Percentiles rank a stretch among this genome's conserved stretches.
Evolutionary conservation across 1,140 invertebrate species (phyloP).

Genomic region (Amyelois transitella): DNA sequence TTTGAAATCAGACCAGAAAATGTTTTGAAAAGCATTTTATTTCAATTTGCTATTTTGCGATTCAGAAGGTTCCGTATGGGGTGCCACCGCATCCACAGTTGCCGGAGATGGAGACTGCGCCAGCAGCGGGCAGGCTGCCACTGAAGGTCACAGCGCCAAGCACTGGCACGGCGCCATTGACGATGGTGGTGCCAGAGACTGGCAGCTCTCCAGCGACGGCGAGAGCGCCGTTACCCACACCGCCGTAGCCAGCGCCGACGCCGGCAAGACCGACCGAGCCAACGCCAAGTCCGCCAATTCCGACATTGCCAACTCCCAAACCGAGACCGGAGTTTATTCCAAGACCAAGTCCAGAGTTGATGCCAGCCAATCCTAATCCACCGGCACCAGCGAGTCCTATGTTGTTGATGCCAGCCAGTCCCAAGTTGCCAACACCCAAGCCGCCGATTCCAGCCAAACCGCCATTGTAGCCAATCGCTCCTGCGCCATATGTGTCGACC

Average conservation of each 20-base stretch:
- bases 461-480: background rate
- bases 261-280: background rate
- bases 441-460: background rate
- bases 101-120: slow-evolving; percentile 25
- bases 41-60: background rate
- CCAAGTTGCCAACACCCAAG: background rate
- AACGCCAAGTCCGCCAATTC: background rate
- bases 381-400: background rate
- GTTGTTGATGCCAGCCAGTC: background rate
- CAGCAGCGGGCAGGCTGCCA: slow-evolving; percentile 29
- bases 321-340: background rate
- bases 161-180: slow-evolving; percentile 34
- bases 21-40: too few relatives aligned
- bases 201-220: slow-evolving; percentile 39
- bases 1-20: too few relatives aligned
- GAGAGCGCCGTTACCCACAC: slow-evolving; percentile 34
- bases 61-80: background rate
- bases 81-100: slow-evolving; percentile 29
- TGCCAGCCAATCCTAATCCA: slow-evolving; percentile 1
- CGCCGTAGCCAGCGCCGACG: slow-evolving; percentile 22
- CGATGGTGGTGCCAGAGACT: slow-evolving; percentile 33
- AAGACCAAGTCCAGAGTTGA: slow-evolving; percentile 10
- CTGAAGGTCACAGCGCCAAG: slow-evolving; percentile 36
- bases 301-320: background rate
- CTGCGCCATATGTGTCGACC: background rate